Base-by-base conservation (phyloP, 2,113 vertebrate species). In the Lanius ludovicianus region DNA sequence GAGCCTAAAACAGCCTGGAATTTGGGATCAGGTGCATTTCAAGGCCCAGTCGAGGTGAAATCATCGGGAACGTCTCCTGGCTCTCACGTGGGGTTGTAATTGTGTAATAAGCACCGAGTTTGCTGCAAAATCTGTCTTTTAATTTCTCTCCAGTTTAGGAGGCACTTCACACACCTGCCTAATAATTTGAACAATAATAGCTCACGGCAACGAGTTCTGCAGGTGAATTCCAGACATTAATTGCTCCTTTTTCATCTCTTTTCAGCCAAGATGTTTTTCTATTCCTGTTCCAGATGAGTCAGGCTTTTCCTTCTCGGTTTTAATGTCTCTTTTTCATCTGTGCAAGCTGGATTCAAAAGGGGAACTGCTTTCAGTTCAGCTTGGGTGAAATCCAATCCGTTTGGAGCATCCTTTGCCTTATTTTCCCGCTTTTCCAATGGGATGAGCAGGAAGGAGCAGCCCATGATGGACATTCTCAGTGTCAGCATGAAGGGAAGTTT, bases 191-290 rank as follows among this genome's bases (percentile, higher is more conserved):
- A 22, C 68, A n/a, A 53, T 62, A 80, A 84, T 21, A 65, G 87
- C 89, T 84, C 5, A 2, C 3, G 2, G 91, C 89, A 4, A 28
- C n/a, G 13, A 70, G 65, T 57, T 81, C 46, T 80, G 35, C 84
- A 75, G 84, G 69, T 84, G 89, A 70, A 78, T 75, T 74, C 77
- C 52, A 78, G 89, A 71, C 52, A 67, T 89, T 84, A 95, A 95
- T 67, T 37, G 39, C 73, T 93, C 69, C 69, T 84, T 95, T 94
- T 85, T 82, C 64, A 78, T 67, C 83, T 86, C 1, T 85, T 89
- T 57, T 31, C 63, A 90, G 84, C 52, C 77, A 6, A 68, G 46
- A 41, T 84, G 77, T n/a, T 84, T 81, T 91, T 62, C 74, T 70
- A 14, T 81, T 74, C 81, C 80, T 39, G n/a, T 49, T 87, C 59